Evolutionary conservation across 2,797 vertebrate genomes (phyloP), one percentile per base, ranked within the genome.

Genomic region (Myotis findleyi): DNA sequence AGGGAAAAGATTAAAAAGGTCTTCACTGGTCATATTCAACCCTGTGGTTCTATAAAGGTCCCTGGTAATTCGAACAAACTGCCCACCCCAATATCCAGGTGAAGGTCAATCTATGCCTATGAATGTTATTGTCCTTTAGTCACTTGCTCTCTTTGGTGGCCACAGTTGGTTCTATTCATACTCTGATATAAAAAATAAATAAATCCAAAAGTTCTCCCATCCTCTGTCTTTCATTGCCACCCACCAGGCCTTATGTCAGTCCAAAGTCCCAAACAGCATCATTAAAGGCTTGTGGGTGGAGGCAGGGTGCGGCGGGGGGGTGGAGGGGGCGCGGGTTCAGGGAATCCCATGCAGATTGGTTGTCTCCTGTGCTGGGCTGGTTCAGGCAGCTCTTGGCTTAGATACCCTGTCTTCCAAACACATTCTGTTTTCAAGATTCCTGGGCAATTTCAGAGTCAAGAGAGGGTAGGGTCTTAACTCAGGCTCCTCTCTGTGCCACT

Each of bases 341-440:
- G 33, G 33, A 33, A 75, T n/a, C 23, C 57, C 49, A 23, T 64
- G 64, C 79, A 94, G 91, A 95, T 91, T 95, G 91, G 64, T 75
- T 89, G 96, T 76, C 41, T 96, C 93, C 53, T 89, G 91, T 81
- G 66, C 96, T 94, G 86, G 73, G 86, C 53, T 95, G 75, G 89
- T 95, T 94, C 75, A 91, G 82, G 55, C 83, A 91, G 93, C 69
- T 83, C 57, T 95, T 95, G 96, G 94, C 94, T 94, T 88, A 88
- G 79, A 83, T n/a, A 89, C 41, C 10, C 53, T 69, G 66, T 55
- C 76, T 95, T 94, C 66, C 86, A 95, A 95, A 96, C 72, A 82
- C 91, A 93, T 93, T 96, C 91, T 97, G 92, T 94, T 96, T 95
- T 93, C 86, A 68, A 92, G 79, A 95, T 93, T 95, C 80, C 76